Base-by-base conservation (phyloP, 2,113 vertebrate genomes). In the Semicossyphus pulcher region DNA sequence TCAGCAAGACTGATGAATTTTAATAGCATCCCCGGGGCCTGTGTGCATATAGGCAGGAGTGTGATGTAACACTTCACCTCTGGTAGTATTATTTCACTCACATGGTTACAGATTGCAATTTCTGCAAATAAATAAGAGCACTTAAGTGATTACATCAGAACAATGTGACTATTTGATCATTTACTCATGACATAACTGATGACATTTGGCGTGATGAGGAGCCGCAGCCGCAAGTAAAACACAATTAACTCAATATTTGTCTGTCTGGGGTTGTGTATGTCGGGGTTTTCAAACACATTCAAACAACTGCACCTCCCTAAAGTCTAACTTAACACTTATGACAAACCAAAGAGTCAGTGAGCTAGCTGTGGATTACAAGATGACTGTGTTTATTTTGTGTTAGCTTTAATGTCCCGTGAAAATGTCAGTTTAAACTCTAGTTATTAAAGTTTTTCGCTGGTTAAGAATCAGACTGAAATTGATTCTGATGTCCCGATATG, bases 41-140 rank as follows among this genome's bases (percentile, higher is more conserved):
- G 48, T 73, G 59, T 78, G 68, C 73, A 78, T 41, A 53, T 63
- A 56, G 18, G 1, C 52, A 61, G 28, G 62, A 5, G 0, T 72
- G 53, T 80, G 69, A 87, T 56, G 70, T 64, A 84, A 83, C 51
- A 36, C 51, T 21, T 76, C 57, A 67, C 58, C 64, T 71, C 56
- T 59, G 44, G 77, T n/a, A 39, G 52, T 25, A 76, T 44, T 34
- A 64, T 71, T 71, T 39, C 28, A 29, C 36, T 61, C 60, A 52
- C 5, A 76, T 37, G 48, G 56, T 23, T 63, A 51, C 42, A 36
- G 10, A 58, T 21, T 23, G 39, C 4, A 21, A 8, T 69, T 57
- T 44, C n/a, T n/a, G n/a, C n/a, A n/a, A n/a, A n/a, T n/a, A n/a
- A n/a, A n/a, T n/a, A n/a, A n/a, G n/a, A n/a, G 7, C 21, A 51